Percentiles rank a stretch among this genome's conserved stretches.
Evolutionary conservation across 1,140 invertebrate genomes (phyloP).

Genomic region (Grapholita molesta): DNA sequence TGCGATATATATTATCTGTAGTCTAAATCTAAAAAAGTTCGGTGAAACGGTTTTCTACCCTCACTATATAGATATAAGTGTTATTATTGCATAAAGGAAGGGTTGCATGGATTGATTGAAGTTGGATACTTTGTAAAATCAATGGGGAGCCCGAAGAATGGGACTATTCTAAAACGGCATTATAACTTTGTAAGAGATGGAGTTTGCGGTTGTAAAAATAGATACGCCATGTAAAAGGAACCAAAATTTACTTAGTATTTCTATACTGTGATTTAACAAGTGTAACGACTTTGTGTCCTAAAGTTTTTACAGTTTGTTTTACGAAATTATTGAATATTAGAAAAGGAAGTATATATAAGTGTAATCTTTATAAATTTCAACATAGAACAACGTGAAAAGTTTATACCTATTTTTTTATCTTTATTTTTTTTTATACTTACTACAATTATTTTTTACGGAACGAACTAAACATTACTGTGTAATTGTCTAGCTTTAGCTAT

Average conservation of each 20-base stretch:
- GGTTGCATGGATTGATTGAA: conserved; percentile 2
- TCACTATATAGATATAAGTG: not conserved
- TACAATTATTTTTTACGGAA: too few species aligned
- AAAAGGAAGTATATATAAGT: not conserved
- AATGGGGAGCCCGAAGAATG: conserved; percentile 1
- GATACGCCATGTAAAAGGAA: not conserved
- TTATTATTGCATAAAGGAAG: not conserved
- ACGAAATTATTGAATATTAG: not conserved
- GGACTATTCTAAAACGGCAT: conserved; percentile 7
- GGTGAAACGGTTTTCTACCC: not conserved
- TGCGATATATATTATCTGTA: not conserved
- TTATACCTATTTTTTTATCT: too few species aligned
- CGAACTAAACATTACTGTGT: too few species aligned
- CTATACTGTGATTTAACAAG: not conserved
- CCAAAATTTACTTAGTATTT: not conserved
- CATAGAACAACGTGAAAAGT: too few species aligned
- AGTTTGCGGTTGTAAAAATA: not conserved
- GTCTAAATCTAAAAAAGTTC: not conserved
- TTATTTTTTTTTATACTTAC: too few species aligned
- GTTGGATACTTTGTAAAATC: conserved; percentile 12
- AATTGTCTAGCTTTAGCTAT: too few species aligned
- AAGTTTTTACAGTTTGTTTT: too few species aligned
- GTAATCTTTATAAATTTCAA: not conserved
- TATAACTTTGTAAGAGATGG: conserved; percentile 1
- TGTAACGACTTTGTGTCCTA: not conserved